Conservation (phyloP, 2,888 invertebrate species). For the Metellina segmentata region DNA sequence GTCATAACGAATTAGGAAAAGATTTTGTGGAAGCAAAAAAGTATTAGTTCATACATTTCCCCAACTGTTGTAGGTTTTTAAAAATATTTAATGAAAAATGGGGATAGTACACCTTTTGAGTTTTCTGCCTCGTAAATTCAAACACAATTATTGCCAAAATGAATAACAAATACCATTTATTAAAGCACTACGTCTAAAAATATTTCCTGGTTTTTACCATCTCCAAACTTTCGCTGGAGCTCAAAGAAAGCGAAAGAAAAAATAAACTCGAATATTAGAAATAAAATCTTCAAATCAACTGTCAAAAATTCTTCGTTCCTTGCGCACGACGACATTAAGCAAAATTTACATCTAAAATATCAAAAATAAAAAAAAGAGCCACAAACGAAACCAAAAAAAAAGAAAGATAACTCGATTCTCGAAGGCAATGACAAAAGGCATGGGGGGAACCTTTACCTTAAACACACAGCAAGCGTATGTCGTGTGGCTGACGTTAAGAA, state of each 20-base stretch:
- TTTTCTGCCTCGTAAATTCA: too few relatives aligned
- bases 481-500: slow-evolving; percentile 45
- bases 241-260: neutral
- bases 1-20: too few relatives aligned
- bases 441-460: slow-evolving; percentile 46
- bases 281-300: slow-evolving; percentile 27
- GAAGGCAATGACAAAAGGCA: slow-evolving; percentile 51
- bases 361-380: slow-evolving; percentile 10
- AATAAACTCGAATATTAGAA: neutral
- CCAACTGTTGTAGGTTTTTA: too few relatives aligned
- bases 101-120: too few relatives aligned
- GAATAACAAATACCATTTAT: too few relatives aligned
- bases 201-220: too few relatives aligned
- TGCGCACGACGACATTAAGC: slow-evolving; percentile 36
- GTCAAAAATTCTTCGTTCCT: slow-evolving; percentile 18
- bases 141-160: too few relatives aligned
- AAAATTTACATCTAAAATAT: slow-evolving; percentile 53
- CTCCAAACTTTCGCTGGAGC: neutral
- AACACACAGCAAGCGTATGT: slow-evolving; percentile 54
- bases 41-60: too few relatives aligned
- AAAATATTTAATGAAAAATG: too few relatives aligned
- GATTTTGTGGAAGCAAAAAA: too few relatives aligned
- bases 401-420: slow-evolving; percentile 51
- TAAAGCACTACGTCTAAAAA: too few relatives aligned
- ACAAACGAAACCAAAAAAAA: slow-evolving; percentile 48